Percentiles rank a stretch among this genome's conserved stretches.
These are phyloP conservation scores for Thamnophis sirtalis DNA, from an alignment of 2,113 vertebrate species.

Conservation along the genomic window DNA sequence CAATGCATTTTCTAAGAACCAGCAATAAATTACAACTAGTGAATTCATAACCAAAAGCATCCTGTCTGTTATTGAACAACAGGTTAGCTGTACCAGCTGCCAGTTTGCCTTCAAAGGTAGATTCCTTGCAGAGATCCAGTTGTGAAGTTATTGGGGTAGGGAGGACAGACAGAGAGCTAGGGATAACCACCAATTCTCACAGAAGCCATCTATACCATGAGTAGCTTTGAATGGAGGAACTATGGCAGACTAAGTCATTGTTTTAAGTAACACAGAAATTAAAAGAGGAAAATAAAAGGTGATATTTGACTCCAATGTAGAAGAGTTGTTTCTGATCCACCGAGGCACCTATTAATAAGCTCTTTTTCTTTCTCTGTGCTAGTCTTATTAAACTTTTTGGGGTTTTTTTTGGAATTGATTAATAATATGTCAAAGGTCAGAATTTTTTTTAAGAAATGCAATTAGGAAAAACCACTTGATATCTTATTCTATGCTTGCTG, in stretches of 20 bases:
- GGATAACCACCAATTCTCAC: neutral
- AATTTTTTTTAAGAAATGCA: neutral
- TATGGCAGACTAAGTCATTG: neutral
- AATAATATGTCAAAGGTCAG: neutral
- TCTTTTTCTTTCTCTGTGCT: neutral
- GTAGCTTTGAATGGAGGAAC: neutral
- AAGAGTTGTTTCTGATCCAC: neutral
- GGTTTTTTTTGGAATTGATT: neutral
- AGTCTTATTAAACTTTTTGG: neutral
- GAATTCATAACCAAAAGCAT: neutral
- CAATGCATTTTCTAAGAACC: neutral
- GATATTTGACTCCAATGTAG: neutral
- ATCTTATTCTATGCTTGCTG: neutral
- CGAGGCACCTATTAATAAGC: neutral
- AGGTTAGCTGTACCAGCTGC: neutral
- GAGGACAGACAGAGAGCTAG: neutral
- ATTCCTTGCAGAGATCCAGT: neutral
- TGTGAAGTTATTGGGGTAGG: neutral
- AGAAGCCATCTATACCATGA: neutral
- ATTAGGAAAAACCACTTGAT: neutral
- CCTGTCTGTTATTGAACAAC: neutral
- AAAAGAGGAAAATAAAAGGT: neutral
- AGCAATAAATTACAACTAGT: neutral
- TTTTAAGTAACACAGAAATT: neutral
- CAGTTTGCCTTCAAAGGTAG: neutral